Evolutionary conservation across 2,888 invertebrate species (phyloP).

Genomic region (Phengaris alcon): DNA sequence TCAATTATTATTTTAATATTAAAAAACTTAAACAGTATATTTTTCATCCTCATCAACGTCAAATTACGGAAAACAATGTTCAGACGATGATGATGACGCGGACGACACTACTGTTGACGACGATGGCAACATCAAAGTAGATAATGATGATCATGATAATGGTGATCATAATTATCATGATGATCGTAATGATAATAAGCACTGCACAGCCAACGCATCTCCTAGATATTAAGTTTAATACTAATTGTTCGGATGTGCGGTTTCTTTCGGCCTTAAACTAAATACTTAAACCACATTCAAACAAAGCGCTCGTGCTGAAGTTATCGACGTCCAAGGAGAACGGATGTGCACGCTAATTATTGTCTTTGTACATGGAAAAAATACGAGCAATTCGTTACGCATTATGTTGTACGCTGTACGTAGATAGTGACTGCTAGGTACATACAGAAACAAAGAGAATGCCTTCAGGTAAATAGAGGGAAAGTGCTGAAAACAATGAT

Average conservation of each 20-base stretch:
- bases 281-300: conserved; percentile 3
- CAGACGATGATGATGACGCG: too few species aligned
- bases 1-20: too few species aligned
- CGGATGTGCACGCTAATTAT: conserved; percentile 24
- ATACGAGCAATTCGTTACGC: not conserved
- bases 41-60: too few species aligned
- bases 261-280: conserved; percentile 22
- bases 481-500: too few species aligned
- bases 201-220: not conserved
- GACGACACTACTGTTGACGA: too few species aligned
- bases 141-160: not conserved
- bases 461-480: too few species aligned
- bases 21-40: too few species aligned
- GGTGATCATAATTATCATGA: not conserved
- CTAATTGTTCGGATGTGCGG: conserved; percentile 27
- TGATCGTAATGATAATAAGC: not conserved
- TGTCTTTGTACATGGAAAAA: conserved; percentile 24
- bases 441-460: not conserved
- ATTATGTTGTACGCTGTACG: too few species aligned
- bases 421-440: too few species aligned
- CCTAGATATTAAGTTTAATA: conserved; percentile 7
- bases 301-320: conserved; percentile 16
- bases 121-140: not conserved
- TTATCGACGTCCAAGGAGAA: conserved; percentile 15
- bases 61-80: too few species aligned